Percentiles rank a stretch among this genome's conserved stretches.
phyloP scores from a whole-genome alignment of 2,113 vertebrate species.

The Kobus ellipsiprymnus region DNA sequence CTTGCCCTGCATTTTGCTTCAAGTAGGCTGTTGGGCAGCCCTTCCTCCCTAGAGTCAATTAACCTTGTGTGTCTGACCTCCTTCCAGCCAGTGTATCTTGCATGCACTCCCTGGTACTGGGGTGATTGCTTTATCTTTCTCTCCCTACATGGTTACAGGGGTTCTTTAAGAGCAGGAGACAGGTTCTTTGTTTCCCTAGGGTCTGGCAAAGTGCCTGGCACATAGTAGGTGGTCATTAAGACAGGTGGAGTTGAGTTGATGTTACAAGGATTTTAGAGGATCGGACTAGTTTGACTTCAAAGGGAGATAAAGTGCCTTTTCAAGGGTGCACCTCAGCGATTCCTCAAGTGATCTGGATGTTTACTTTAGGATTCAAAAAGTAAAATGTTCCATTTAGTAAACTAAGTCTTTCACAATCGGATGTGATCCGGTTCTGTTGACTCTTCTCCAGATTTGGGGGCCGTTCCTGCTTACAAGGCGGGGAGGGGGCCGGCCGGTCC shows the following conservation, averaged over 20 bases:
- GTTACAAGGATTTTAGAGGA: not conserved
- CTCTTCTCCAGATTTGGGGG: not conserved
- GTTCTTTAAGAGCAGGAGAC: not conserved
- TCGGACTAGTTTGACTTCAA: not conserved
- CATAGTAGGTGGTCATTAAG: not conserved
- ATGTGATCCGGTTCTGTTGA: not conserved
- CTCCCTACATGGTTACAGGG: not conserved
- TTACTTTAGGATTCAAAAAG: not conserved
- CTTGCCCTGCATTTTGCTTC: not conserved
- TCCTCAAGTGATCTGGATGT: not conserved
- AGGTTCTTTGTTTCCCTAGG: not conserved
- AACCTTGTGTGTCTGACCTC: not conserved
- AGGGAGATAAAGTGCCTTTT: not conserved
- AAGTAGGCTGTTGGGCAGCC: not conserved
- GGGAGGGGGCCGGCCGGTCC: not conserved
- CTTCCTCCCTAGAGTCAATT: not conserved
- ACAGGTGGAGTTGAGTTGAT: not conserved
- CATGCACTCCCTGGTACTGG: rapidly evolving
- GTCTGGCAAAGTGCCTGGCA: not conserved
- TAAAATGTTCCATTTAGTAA: not conserved
- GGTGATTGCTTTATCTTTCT: not conserved
- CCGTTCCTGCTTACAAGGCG: not conserved
- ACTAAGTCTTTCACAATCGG: not conserved
- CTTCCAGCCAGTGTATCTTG: not conserved
- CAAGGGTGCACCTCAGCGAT: not conserved